phyloP scores from a whole-genome alignment of 2,797 vertebrate genomes.

The Anableps anableps region DNA sequence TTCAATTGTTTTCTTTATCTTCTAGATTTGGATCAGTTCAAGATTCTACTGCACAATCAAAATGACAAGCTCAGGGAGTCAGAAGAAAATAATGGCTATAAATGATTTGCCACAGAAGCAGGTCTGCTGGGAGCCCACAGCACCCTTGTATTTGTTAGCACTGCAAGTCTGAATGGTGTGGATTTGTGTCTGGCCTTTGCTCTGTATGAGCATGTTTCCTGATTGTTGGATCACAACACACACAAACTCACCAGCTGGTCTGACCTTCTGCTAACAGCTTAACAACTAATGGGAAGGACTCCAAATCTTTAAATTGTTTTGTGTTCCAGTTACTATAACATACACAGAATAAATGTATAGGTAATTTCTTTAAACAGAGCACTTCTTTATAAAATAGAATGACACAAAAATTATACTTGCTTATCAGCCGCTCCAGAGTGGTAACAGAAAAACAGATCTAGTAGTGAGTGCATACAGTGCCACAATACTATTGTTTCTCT shows the following conservation, averaged over 20 bases:
- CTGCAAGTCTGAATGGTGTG: conserved; percentile 1
- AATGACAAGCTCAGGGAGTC: conserved; percentile 31
- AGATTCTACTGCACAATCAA: conserved; percentile 34
- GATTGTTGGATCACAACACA: conserved; percentile 19
- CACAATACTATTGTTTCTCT: no score
- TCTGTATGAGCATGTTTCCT: conserved; percentile 12
- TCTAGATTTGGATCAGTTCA: conserved; percentile 32
- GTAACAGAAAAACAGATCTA: not conserved
- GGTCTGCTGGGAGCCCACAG: conserved; percentile 42
- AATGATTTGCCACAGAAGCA: conserved; percentile 41
- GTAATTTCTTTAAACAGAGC: not conserved
- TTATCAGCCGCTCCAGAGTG: not conserved
- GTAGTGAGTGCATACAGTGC: no score
- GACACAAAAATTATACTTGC: not conserved
- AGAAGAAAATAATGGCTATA: conserved; percentile 42
- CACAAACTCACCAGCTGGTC: not conserved
- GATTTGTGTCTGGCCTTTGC: conserved; percentile 50
- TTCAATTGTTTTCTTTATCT: conserved; percentile 47
- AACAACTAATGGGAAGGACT: not conserved
- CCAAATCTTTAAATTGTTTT: not conserved
- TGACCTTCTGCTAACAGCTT: not conserved
- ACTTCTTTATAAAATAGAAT: not conserved
- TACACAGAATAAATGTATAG: not conserved
- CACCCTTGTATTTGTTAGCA: conserved; percentile 56
- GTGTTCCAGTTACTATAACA: no score